Evolutionary conservation across 2,797 vertebrate genomes (phyloP).

Genomic region (Echeneis naucrates): DNA sequence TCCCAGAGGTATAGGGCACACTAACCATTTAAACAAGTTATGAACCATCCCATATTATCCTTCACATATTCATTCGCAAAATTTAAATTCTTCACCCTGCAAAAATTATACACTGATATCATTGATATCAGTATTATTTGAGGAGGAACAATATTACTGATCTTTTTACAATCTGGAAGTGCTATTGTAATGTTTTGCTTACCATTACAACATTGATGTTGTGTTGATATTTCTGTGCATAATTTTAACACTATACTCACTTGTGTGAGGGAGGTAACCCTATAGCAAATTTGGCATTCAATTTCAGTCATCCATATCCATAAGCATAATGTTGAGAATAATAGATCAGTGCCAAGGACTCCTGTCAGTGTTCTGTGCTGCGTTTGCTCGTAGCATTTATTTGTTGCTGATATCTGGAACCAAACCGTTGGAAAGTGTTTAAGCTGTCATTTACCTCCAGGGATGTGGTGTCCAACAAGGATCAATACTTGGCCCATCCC

Average conservation of each 20-base stretch:
- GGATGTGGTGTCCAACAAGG: neutral
- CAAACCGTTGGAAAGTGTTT: neutral
- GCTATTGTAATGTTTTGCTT: neutral
- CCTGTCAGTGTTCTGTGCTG: neutral
- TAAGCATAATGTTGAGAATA: neutral
- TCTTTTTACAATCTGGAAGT: neutral
- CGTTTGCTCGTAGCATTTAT: neutral
- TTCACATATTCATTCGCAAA: neutral
- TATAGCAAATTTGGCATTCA: neutral
- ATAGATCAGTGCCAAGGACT: neutral
- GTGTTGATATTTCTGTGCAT: neutral
- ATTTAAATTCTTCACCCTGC: neutral
- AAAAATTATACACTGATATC: neutral
- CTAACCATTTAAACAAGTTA: slow-evolving; percentile 57
- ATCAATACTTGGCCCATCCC: neutral
- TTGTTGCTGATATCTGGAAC: neutral
- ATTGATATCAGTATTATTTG: neutral
- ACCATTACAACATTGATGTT: neutral
- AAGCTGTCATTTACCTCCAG: neutral
- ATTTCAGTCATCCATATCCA: too few relatives aligned
- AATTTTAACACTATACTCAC: neutral
- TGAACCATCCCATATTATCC: slow-evolving; percentile 17
- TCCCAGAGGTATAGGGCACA: slow-evolving; percentile 31
- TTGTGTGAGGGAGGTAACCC: neutral
- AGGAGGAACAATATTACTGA: neutral